These are phyloP conservation scores for Rafetus swinhoei DNA, from an alignment of 2,113 vertebrate species.

Conservation along the genomic window DNA sequence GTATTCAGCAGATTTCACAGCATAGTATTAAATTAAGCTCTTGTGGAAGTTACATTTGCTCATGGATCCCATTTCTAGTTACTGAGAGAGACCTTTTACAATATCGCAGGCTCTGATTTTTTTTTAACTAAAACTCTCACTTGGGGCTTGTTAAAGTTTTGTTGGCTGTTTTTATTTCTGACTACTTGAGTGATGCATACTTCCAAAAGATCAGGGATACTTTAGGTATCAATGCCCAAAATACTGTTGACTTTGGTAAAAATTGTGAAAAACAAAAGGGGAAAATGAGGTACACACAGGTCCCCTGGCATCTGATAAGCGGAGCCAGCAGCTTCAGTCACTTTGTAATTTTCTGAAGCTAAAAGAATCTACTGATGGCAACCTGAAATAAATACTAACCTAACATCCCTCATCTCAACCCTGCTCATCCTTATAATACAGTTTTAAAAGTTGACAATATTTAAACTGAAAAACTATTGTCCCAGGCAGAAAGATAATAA, in stretches of 20 bases:
- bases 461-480: background rate
- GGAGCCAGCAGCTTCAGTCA: conserved; percentile 18
- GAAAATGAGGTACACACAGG: background rate
- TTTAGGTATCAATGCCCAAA: background rate
- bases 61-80: background rate
- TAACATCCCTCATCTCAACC: conserved; percentile 17
- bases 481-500: background rate
- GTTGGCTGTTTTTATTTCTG: background rate
- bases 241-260: background rate
- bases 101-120: background rate
- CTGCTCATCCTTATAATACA: background rate
- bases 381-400: background rate
- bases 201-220: background rate
- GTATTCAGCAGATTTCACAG: background rate
- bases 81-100: background rate
- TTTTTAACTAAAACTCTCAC: background rate
- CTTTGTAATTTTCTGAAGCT: conserved; percentile 36
- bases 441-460: background rate
- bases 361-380: conserved; percentile 40
- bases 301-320: background rate
- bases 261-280: background rate
- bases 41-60: background rate
- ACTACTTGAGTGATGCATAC: background rate
- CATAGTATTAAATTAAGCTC: background rate
- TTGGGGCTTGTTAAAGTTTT: background rate